These are phyloP conservation scores for Ditylenchus dipsaci DNA, from an alignment of 1,140 invertebrate species.

Conservation along the genomic window DNA sequence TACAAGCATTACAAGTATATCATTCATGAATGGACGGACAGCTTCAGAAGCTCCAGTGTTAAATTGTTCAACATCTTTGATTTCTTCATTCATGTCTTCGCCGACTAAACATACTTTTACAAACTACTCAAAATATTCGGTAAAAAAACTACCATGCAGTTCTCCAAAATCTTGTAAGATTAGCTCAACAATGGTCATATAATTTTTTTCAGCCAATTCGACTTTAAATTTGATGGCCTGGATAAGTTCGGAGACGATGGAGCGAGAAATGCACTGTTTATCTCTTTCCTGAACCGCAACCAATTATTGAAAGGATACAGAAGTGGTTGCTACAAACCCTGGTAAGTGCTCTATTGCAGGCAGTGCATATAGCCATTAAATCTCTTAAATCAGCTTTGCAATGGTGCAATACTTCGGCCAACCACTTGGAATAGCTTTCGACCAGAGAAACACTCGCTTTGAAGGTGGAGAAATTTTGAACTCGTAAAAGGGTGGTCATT, in stretches of 20 bases:
- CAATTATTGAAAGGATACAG: not conserved
- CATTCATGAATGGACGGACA: conserved; percentile 81
- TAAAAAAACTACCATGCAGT: not conserved
- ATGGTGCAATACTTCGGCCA: conserved; percentile 83
- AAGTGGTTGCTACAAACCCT: conserved; percentile 64
- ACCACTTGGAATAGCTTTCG: conserved; percentile 90
- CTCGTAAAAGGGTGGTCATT: conserved; percentile 76
- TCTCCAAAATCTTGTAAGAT: conserved; percentile 73
- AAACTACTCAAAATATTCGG: not conserved
- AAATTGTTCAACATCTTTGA: conserved; percentile 58
- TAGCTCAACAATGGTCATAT: conserved; percentile 79
- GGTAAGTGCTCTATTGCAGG: conserved; percentile 79
- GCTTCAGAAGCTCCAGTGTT: conserved; percentile 83
- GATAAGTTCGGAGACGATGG: conserved; percentile 84
- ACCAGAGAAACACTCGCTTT: conserved; percentile 67
- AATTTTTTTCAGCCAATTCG: conserved; percentile 84
- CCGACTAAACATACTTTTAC: conserved; percentile 58
- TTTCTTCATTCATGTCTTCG: conserved; percentile 60
- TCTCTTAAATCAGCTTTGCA: conserved; percentile 76
- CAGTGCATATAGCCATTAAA: conserved; percentile 79
- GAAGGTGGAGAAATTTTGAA: conserved; percentile 66
- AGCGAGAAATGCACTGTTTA: conserved; percentile 80
- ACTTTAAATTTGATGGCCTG: conserved; percentile 91
- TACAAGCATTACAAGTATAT: conserved; percentile 67
- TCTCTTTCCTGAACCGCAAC: conserved; percentile 73